phyloP scores from a whole-genome alignment of 2,888 invertebrate genomes.

The Diplazon laetatorius region DNA sequence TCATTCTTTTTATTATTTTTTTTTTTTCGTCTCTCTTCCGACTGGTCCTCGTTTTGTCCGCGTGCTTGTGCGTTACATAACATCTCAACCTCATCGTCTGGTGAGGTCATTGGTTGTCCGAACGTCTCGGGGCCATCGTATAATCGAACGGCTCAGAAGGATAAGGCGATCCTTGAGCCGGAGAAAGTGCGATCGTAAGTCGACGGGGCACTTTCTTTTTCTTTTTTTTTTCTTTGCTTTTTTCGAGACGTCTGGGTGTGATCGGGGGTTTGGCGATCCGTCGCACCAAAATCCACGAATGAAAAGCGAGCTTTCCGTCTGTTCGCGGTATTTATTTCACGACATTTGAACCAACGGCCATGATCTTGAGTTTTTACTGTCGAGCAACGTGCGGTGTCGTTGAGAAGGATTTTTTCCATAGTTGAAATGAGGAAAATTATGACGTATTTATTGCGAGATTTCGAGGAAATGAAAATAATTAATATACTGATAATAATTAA shows the following conservation, averaged over 20 bases:
- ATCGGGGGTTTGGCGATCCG: not conserved
- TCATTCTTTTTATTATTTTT: slow-evolving; percentile 25
- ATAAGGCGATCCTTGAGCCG: not conserved
- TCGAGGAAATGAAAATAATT: too few species aligned
- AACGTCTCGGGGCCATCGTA: slow-evolving; percentile 5
- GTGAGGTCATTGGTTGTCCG: slow-evolving; percentile 24
- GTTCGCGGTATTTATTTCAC: slow-evolving; percentile 10
- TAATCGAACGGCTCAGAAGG: slow-evolving; percentile 39
- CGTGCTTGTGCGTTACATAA: not conserved
- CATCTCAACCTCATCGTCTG: not conserved
- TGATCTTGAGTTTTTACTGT: not conserved
- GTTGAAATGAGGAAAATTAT: not conserved
- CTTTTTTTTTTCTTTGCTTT: too few species aligned
- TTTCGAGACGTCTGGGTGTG: too few species aligned
- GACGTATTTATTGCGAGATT: not conserved
- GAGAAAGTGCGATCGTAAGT: slow-evolving; percentile 5
- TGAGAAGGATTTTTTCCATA: slow-evolving; percentile 18
- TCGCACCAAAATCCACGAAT: slow-evolving; percentile 10
- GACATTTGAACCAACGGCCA: slow-evolving; percentile 5
- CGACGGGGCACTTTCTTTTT: slow-evolving; percentile 21
- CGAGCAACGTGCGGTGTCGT: not conserved
- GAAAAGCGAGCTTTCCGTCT: slow-evolving; percentile 21
- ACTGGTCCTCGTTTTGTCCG: slow-evolving; percentile 12
- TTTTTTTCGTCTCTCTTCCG: slow-evolving; percentile 24
- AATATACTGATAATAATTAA: too few species aligned